phyloP scores from a whole-genome alignment of 2,888 invertebrate species.

The Scaptomyza flava region DNA sequence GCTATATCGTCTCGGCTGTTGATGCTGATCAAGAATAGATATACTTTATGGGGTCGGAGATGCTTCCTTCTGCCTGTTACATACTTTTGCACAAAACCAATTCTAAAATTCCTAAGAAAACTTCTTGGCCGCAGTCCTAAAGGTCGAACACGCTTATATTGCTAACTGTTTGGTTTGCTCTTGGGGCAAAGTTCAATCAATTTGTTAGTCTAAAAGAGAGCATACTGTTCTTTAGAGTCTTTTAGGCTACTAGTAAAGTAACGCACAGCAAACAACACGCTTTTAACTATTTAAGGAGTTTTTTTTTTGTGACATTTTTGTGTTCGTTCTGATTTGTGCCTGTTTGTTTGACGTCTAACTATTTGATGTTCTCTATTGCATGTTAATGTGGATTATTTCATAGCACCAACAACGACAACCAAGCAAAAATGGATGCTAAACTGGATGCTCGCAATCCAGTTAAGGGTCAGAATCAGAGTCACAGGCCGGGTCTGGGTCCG shows the following conservation, averaged over 20 bases:
- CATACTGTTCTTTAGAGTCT: too few species aligned
- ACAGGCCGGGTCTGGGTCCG: constrained; percentile 1
- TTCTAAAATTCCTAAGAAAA: too few species aligned
- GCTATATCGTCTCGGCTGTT: too few species aligned
- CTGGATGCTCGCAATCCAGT: constrained; percentile 78
- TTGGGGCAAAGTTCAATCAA: too few species aligned
- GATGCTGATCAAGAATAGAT: too few species aligned
- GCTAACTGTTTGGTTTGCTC: too few species aligned
- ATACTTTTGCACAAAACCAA: too few species aligned
- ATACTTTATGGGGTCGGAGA: too few species aligned
- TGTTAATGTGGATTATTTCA: constrained; percentile 40
- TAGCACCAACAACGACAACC: constrained; percentile 15
- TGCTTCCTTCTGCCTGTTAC: too few species aligned
- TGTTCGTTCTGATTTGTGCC: background rate
- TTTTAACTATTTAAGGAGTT: background rate
- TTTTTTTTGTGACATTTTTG: background rate
- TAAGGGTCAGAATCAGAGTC: constrained; percentile 47
- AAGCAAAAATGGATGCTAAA: constrained; percentile 82
- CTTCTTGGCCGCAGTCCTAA: too few species aligned
- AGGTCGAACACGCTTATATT: too few species aligned
- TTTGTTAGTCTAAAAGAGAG: too few species aligned
- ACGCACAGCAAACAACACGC: background rate
- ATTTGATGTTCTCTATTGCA: constrained; percentile 65
- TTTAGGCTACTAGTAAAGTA: background rate
- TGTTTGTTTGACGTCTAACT: constrained; percentile 28